phyloP scores from a whole-genome alignment of 2,797 vertebrate species.

The Phrynocephalus guinanensis region DNA sequence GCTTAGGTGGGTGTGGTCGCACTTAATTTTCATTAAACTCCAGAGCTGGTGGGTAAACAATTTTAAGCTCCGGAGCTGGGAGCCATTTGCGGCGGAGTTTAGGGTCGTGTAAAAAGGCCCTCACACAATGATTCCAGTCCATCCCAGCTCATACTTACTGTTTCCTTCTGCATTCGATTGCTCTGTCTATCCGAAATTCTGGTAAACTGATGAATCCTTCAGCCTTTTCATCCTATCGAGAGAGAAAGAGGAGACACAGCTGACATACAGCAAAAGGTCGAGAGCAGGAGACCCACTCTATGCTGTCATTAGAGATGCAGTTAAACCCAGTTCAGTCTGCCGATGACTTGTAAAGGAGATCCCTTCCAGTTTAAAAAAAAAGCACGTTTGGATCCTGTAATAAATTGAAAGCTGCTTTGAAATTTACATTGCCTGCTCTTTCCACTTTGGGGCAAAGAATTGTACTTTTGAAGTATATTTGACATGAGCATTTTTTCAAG shows the following conservation, averaged over 20 bases:
- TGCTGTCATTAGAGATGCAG: conserved; percentile 36
- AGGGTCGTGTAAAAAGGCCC: no score
- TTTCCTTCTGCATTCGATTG: conserved; percentile 90
- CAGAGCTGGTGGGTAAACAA: no score
- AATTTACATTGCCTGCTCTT: not conserved
- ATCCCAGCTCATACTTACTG: conserved; percentile 80
- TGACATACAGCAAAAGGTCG: conserved; percentile 20
- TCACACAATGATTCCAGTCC: not conserved
- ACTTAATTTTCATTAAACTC: no score
- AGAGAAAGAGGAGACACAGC: conserved; percentile 17
- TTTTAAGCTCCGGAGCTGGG: no score
- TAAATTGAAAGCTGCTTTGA: not conserved
- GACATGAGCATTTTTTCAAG: not conserved
- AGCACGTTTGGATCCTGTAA: conserved; percentile 9
- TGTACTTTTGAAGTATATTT: not conserved
- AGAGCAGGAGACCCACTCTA: conserved; percentile 30
- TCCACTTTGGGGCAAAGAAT: not conserved
- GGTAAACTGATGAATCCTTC: conserved; percentile 92
- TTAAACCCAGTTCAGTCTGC: conserved; percentile 16
- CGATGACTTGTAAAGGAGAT: conserved; percentile 46
- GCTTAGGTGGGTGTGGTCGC: no score
- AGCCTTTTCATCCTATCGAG: conserved; percentile 87
- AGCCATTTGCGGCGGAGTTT: no score
- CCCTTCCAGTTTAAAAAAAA: conserved; percentile 29
- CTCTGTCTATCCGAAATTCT: conserved; percentile 92